A percentile compares a stretch with the other conserved stretches of the same genome.
Conservation (phyloP, 2,888 invertebrate genomes). For the Morpho deidamia region DNA sequence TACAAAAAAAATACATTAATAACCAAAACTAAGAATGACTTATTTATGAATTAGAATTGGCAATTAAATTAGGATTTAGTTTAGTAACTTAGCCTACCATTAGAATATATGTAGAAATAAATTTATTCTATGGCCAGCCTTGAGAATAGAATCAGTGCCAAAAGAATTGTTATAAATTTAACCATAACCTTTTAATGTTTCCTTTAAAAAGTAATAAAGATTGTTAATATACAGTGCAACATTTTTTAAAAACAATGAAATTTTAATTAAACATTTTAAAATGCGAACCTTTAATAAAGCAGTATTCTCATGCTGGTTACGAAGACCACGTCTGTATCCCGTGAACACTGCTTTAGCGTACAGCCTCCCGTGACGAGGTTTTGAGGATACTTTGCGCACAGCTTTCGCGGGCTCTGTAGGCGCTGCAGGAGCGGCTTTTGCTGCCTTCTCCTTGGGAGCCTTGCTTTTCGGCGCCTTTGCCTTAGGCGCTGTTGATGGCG, state of each 20-base stretch:
- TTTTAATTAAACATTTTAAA: background rate
- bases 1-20: background rate
- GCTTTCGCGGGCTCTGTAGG: conserved; percentile 75
- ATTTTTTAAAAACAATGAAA: no score
- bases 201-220: no score
- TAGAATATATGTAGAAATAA: no score
- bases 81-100: no score
- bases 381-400: conserved; percentile 67
- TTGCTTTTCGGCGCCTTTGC: conserved; percentile 77
- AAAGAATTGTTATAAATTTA: no score
- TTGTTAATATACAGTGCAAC: no score
- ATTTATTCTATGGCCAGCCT: no score
- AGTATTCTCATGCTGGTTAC: conserved; percentile 98
- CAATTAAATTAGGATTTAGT: no score
- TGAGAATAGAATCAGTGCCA: no score
- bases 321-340: conserved; percentile 95
- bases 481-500: conserved; percentile 75
- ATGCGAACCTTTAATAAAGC: conserved; percentile 88
- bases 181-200: no score
- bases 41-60: no score
- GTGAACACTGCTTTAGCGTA: conserved; percentile 99
- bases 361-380: conserved; percentile 87
- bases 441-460: conserved; percentile 76
- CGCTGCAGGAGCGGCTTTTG: conserved; percentile 74
- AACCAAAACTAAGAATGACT: no score